phyloP scores from a whole-genome alignment of 2,888 invertebrate genomes.

The Calameuta idolon region DNA sequence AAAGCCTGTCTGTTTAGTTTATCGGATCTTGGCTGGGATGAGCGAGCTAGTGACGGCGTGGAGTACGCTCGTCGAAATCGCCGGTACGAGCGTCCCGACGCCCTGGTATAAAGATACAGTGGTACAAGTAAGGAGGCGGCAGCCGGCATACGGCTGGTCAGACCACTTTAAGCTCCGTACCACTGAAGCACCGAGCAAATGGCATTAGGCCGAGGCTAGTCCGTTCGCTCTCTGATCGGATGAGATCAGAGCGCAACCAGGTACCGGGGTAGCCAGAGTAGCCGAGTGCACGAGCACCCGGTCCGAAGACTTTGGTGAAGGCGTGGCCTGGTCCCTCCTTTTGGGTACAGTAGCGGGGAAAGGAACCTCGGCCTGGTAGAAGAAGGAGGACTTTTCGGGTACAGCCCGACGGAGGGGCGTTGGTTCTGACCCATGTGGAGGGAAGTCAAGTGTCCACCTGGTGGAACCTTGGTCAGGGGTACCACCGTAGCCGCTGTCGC shows the following conservation, averaged over 20 bases:
- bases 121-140: background rate
- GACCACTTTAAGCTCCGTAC: constrained; percentile 18
- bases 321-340: constrained; percentile 27
- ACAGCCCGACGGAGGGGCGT: constrained; percentile 20
- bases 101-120: background rate
- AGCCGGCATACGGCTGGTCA: constrained; percentile 1
- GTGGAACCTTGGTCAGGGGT: background rate
- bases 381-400: constrained; percentile 26
- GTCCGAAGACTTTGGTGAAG: constrained; percentile 17
- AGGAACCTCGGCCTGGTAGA: constrained; percentile 10
- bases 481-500: background rate
- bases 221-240: background rate
- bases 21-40: background rate
- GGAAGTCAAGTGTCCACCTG: background rate
- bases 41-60: background rate
- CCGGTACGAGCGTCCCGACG: background rate
- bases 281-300: background rate
- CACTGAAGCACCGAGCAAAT: constrained; percentile 12
- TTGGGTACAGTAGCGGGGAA: constrained; percentile 11
- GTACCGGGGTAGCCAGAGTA: background rate
- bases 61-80: background rate
- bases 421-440: background rate
- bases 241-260: background rate
- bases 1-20: background rate
- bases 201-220: background rate